Evolutionary conservation across 2,888 invertebrate species (phyloP), one percentile per base, ranked within the genome.

Genomic region (Neria commutata): DNA sequence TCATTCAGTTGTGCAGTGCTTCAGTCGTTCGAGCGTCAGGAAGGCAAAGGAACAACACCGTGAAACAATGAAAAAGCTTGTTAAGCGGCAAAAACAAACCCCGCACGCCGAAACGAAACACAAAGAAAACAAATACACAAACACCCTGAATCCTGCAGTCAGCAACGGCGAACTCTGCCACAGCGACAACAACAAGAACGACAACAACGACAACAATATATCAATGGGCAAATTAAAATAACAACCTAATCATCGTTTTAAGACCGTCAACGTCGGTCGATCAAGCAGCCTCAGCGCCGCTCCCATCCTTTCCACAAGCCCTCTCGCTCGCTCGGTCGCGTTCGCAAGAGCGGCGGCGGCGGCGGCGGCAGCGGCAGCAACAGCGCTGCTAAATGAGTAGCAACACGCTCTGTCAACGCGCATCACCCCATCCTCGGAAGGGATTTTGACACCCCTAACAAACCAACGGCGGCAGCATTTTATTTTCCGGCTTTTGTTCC

Each of bases 181-280:
- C 21, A 46, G 5, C 6, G 19, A 23, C 46, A 23, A 3, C 11
- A 24, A 24, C 19, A 46, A 5, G 14, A 33, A 25, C 24, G 53
- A 24, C 16, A 61, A 33, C 63, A 60, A 56, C 55, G 63, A 58
- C n/a, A 65, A 65, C 65, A 65, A 65, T 21, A 42, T 42, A 42
- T 42, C 54, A 48, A 45, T 81, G 79, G 79, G 81, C 79, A 81
- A 81, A 81, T 81, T 81, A 81, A 81, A 81, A 81, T 81, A 81
- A 81, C 81, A 81, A 81, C 81, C 81, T 81, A 81, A 81, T 81
- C 81, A 81, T 81, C 81, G 80, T 81, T 80, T 80, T 80, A 79
- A 79, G 81, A 80, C 81, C 79, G 70, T 73, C 76, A 72, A 71
- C 74, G 74, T 68, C 63, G 68, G 67, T 64, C 65, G 67, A 65